These are phyloP conservation scores for Acleris cristana DNA, from an alignment of 2,888 invertebrate species.

Conservation along the genomic window DNA sequence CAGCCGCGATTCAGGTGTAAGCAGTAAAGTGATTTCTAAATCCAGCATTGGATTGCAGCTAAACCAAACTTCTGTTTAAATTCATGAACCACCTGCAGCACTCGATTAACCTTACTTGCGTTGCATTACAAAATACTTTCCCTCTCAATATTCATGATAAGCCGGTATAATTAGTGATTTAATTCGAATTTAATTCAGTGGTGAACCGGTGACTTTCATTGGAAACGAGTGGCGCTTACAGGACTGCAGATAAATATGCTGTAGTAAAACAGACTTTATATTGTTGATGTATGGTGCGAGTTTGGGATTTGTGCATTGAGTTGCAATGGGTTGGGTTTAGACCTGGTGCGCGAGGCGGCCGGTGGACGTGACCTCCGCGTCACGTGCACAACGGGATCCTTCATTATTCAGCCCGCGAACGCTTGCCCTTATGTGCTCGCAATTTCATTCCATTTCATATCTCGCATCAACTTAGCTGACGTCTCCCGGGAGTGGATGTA, in stretches of 20 bases:
- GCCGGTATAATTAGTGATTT: conserved; percentile 54
- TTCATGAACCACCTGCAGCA: conserved; percentile 28
- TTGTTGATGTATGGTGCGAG: conserved; percentile 6
- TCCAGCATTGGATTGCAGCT: conserved; percentile 5
- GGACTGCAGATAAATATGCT: not conserved
- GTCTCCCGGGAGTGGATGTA: conserved; percentile 39
- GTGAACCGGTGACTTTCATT: conserved; percentile 29
- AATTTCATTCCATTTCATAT: conserved; percentile 55
- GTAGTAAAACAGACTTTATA: not conserved
- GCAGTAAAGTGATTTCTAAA: conserved; percentile 7
- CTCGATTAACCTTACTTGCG: conserved; percentile 41
- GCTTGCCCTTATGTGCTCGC: conserved; percentile 56
- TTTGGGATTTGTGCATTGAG: conserved; percentile 40
- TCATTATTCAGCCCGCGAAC: conserved; percentile 67
- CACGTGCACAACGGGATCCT: conserved; percentile 60
- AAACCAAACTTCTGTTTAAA: conserved; percentile 8
- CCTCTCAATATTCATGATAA: conserved; percentile 67
- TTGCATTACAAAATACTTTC: conserved; percentile 53
- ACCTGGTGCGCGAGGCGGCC: conserved; percentile 60
- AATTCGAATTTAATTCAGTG: conserved; percentile 47
- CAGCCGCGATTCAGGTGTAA: not conserved
- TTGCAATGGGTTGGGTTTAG: conserved; percentile 54
- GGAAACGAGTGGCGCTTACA: conserved; percentile 20
- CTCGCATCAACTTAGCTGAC: conserved; percentile 49
- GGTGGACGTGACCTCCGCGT: conserved; percentile 70